Evolutionary conservation across 2,113 vertebrate species (phyloP).

Genomic region (Notothenia rossii): DNA sequence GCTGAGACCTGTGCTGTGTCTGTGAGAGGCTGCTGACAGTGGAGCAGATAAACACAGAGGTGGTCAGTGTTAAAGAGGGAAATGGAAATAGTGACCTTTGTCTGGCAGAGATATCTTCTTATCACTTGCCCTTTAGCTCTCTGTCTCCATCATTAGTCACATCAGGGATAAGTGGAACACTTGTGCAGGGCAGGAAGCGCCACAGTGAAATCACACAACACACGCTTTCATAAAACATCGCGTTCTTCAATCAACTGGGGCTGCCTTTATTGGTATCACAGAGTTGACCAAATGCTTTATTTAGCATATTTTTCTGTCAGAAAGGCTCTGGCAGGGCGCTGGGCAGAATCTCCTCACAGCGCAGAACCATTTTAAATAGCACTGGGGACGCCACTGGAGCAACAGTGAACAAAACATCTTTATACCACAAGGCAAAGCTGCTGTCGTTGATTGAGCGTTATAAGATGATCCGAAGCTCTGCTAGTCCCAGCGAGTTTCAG

Average conservation of each 20-base stretch:
- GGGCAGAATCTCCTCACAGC: no score
- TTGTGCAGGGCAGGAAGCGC: constrained; percentile 13
- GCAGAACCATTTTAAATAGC: no score
- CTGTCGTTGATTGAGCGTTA: no score
- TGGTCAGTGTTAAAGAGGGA: constrained; percentile 32
- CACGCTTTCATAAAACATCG: constrained; percentile 2
- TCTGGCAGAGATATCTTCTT: constrained; percentile 25
- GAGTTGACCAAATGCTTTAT: no score
- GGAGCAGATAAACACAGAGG: constrained; percentile 50
- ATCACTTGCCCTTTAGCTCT: constrained; percentile 41
- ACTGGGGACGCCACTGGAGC: no score
- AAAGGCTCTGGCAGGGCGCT: no score
- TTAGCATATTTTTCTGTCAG: no score
- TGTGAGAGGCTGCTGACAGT: constrained; percentile 32
- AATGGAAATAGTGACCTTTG: constrained; percentile 56
- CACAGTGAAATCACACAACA: background rate
- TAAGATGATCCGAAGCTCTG: no score
- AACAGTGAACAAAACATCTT: no score
- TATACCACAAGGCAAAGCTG: no score
- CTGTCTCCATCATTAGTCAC: constrained; percentile 14
- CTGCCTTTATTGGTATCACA: no score
- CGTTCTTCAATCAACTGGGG: background rate
- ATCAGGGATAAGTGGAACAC: constrained; percentile 22
- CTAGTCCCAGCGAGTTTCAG: no score
- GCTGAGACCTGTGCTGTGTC: constrained; percentile 43